Percentiles rank a stretch among this genome's conserved stretches.
Evolutionary conservation across 2,888 invertebrate species (phyloP).

Genomic region (Limnephilus lunatus): DNA sequence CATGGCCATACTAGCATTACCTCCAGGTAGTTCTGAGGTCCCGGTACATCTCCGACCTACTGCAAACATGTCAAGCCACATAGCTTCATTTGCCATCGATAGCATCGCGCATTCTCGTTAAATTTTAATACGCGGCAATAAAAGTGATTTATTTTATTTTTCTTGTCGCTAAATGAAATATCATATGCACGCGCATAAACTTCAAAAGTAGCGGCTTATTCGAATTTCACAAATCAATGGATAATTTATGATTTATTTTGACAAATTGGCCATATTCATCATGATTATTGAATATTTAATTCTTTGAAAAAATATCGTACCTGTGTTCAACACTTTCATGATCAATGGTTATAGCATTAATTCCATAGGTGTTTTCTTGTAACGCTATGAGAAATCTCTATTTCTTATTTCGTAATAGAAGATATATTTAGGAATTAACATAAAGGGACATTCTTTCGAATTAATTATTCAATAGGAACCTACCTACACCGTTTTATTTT

Average conservation of each 20-base stretch:
- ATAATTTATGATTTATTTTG: constrained; percentile 23
- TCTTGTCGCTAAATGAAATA: constrained; percentile 31
- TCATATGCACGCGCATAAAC: background rate
- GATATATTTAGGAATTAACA: background rate
- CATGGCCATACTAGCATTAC: background rate
- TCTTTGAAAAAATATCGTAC: background rate
- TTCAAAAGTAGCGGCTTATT: background rate
- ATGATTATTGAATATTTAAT: background rate
- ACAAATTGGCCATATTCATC: background rate
- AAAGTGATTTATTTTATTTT: constrained; percentile 33
- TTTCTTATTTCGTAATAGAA: background rate
- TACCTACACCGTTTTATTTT: background rate
- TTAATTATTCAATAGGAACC: background rate
- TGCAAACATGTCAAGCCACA: constrained; percentile 43
- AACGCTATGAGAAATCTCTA: background rate
- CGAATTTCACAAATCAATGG: background rate
- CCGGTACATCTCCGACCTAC: constrained; percentile 9
- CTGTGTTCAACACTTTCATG: background rate
- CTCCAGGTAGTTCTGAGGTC: background rate
- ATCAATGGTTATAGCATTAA: background rate
- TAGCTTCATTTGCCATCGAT: constrained; percentile 53
- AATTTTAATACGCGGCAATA: constrained; percentile 21
- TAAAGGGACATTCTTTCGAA: background rate
- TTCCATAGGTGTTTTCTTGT: background rate
- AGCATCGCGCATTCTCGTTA: constrained; percentile 44